A percentile compares a stretch with the other conserved stretches of the same genome.
These are phyloP conservation scores for Pristis pectinata DNA, from an alignment of 2,797 vertebrate genomes.

Conservation along the genomic window DNA sequence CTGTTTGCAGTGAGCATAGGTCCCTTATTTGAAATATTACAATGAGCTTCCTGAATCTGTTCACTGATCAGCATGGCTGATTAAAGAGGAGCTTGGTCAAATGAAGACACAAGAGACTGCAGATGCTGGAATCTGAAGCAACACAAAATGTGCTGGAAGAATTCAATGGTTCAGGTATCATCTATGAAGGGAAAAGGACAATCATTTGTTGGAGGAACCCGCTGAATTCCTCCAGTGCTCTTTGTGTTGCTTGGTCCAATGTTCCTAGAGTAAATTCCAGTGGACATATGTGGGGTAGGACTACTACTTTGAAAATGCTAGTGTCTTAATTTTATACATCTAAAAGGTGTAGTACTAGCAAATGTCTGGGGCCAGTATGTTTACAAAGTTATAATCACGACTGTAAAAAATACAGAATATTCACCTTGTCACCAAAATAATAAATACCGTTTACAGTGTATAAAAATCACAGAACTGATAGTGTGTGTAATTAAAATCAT, in stretches of 20 bases:
- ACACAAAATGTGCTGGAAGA: too few species aligned
- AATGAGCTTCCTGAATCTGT: neutral
- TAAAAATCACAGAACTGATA: constrained; percentile 25
- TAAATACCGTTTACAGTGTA: neutral
- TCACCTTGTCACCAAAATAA: constrained; percentile 6
- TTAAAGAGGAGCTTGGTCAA: neutral
- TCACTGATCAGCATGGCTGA: neutral
- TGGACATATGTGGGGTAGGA: too few species aligned
- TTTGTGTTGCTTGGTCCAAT: neutral
- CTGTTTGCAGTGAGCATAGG: neutral
- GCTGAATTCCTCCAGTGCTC: too few species aligned
- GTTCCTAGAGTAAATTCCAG: neutral
- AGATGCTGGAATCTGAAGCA: too few species aligned
- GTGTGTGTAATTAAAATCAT: constrained; percentile 29
- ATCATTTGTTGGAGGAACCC: too few species aligned
- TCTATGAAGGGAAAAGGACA: too few species aligned
- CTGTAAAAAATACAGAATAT: neutral
- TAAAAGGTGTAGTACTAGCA: too few species aligned
- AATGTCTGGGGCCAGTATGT: neutral
- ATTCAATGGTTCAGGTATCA: too few species aligned
- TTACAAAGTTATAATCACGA: neutral
- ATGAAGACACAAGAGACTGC: too few species aligned
- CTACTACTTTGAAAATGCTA: neutral
- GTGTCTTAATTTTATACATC: neutral
- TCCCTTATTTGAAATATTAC: neutral